Evolutionary conservation across 2,888 invertebrate species (phyloP).

Genomic region (Polietes domitor): DNA sequence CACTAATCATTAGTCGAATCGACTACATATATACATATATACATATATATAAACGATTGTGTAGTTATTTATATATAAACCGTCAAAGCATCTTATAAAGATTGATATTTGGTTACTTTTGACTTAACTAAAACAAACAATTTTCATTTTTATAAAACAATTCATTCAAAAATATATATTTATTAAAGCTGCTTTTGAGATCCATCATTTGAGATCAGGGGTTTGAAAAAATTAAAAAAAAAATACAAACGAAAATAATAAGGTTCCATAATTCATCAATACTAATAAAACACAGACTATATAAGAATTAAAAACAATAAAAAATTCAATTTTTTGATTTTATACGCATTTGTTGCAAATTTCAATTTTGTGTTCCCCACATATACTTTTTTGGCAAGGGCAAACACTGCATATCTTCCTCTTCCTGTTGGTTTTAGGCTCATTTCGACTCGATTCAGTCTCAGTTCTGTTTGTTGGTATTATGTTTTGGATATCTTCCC

Average conservation of each 20-base stretch:
- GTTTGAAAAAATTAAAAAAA: background rate
- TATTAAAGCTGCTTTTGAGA: background rate
- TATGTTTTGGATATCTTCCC: background rate
- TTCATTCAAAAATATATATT: background rate
- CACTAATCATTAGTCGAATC: too few species aligned
- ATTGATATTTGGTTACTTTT: too few species aligned
- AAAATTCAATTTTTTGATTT: background rate
- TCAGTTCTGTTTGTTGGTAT: background rate
- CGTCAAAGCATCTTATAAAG: too few species aligned
- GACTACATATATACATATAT: too few species aligned
- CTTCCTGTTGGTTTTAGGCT: background rate
- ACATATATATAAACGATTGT: too few species aligned
- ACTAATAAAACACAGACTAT: background rate
- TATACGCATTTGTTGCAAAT: background rate
- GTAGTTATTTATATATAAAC: too few species aligned
- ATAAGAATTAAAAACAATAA: background rate
- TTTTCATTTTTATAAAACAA: conserved; percentile 1
- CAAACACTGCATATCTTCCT: background rate
- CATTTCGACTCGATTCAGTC: background rate
- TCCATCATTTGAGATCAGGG: background rate
- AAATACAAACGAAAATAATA: background rate
- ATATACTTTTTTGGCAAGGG: background rate
- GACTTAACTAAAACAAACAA: background rate
- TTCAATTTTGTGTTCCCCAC: background rate
- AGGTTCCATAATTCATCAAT: background rate